Evolutionary conservation across 2,797 vertebrate species (phyloP), one percentile per base, ranked within the genome.

Genomic region (Spea hammondii): DNA sequence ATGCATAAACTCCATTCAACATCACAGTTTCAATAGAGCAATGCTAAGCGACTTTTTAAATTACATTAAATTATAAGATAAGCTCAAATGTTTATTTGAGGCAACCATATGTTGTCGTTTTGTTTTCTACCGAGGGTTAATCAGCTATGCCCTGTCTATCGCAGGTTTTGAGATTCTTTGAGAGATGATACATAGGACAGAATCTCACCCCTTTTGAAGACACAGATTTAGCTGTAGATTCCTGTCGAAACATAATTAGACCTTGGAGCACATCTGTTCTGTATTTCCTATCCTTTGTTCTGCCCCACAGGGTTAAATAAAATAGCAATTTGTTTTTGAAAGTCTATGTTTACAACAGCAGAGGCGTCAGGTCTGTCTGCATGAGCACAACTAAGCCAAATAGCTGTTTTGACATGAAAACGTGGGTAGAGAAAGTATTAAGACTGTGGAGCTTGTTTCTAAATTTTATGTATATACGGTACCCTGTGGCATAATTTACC

Each of bases 261-360:
- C 65, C 64, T 72, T 54, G 10, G 55, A 64, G 57, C 78, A 70
- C 72, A 79, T 79, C 78, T 74, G 55, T 64, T 79, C 11, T 74
- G 48, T 70, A 44, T 65, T 48, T 12, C 66, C 60, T 10, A 7
- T 14, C 32, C 32, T 66, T n/a, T 17, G n/a, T 17, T 74, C 53
- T 32, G 49, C 4, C 78, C 72, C 78, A 53, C 32, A 48, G 55
- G 78, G 65, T 74, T 79, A 64, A 64, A 79, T 32, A 69, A 69
- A 68, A 79, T 51, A 79, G 65, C 48, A 64, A 74, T 79, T 74
- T 79, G 54, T 62, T 51, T 79, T 68, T 69, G 64, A 74, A 64
- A 79, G 66, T 14, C 54, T 69, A 17, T 72, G 55, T 75, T 69
- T 70, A 69, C 78, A 50, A 14, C 70, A 53, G 49, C 57, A 65